These are phyloP conservation scores for Pyrgilauda ruficollis DNA, from an alignment of 2,113 vertebrate species.

Conservation along the genomic window DNA sequence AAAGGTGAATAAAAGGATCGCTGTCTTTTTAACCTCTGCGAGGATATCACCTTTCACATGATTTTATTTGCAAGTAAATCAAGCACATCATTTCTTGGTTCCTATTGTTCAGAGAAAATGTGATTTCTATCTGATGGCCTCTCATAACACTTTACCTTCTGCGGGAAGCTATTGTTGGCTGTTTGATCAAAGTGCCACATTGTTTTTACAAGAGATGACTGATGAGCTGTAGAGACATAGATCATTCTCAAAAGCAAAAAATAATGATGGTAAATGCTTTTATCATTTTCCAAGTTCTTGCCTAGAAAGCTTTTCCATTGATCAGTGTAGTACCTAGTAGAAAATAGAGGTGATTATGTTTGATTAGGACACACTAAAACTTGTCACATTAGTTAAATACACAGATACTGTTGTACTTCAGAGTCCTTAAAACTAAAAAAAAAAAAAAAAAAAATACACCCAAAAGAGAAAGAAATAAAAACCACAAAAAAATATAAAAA, in stretches of 20 bases:
- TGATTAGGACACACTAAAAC: slow-evolving; percentile 57
- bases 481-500: neutral
- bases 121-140: slow-evolving; percentile 67
- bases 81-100: slow-evolving; percentile 70
- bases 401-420: slow-evolving; percentile 13
- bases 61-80: slow-evolving; percentile 72
- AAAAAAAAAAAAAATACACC: neutral
- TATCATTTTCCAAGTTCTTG: slow-evolving; percentile 71
- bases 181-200: slow-evolving; percentile 64
- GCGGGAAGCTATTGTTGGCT: slow-evolving; percentile 64
- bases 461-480: neutral
- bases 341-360: slow-evolving; percentile 59
- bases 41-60: slow-evolving; percentile 69
- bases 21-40: slow-evolving; percentile 46
- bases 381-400: slow-evolving; percentile 60
- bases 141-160: slow-evolving; percentile 67
- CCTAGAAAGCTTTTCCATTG: slow-evolving; percentile 68
- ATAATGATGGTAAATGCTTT: slow-evolving; percentile 67
- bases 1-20: slow-evolving; percentile 65
- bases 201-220: slow-evolving; percentile 75
- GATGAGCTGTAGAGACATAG: slow-evolving; percentile 68
- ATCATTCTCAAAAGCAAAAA: slow-evolving; percentile 67
- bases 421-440: neutral
- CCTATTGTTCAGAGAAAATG: slow-evolving; percentile 66
- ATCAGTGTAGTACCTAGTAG: slow-evolving; percentile 56